A percentile compares a stretch with the other conserved stretches of the same genome.
Evolutionary conservation across 1,140 invertebrate genomes (phyloP).

Genomic region (Drosophila subpulchrella): DNA sequence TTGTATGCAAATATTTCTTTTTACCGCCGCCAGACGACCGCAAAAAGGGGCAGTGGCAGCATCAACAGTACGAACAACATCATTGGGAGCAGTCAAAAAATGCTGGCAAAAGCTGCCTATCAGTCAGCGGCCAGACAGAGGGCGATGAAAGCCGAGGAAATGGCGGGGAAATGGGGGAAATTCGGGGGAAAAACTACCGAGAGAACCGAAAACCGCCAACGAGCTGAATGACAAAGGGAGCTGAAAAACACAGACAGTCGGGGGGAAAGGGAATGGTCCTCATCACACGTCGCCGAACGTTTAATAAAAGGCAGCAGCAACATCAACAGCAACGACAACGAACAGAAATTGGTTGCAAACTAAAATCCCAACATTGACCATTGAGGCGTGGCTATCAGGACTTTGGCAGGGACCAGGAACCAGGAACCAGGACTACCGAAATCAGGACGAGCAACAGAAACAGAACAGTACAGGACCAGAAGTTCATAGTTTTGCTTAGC

Average conservation of each 20-base stretch:
- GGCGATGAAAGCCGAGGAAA: constrained; percentile 21
- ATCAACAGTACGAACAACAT: constrained; percentile 23
- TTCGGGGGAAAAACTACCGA: constrained; percentile 8
- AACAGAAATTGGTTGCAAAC: constrained; percentile 53
- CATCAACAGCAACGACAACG: constrained; percentile 27
- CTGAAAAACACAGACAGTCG: constrained; percentile 1
- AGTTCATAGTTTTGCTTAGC: constrained; percentile 56
- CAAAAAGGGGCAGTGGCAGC: constrained; percentile 24
- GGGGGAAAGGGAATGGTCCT: not conserved
- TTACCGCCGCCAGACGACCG: constrained; percentile 25
- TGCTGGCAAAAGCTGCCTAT: constrained; percentile 39
- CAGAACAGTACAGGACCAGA: not conserved
- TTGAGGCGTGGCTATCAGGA: constrained; percentile 68
- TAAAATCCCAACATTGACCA: constrained; percentile 61
- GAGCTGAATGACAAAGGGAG: constrained; percentile 13
- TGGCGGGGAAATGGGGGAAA: constrained; percentile 1
- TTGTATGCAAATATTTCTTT: constrained; percentile 44
- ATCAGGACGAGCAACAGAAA: constrained; percentile 21
- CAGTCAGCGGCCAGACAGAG: constrained; percentile 41
- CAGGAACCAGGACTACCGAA: constrained; percentile 1
- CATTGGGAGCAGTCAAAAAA: constrained; percentile 38
- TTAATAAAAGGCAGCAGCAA: constrained; percentile 59
- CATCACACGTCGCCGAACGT: constrained; percentile 53
- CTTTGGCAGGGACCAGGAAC: constrained; percentile 17
- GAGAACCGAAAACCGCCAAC: constrained; percentile 28